Conservation (phyloP, 2,888 invertebrate species). For the Rhagophthalmus giganteus region DNA sequence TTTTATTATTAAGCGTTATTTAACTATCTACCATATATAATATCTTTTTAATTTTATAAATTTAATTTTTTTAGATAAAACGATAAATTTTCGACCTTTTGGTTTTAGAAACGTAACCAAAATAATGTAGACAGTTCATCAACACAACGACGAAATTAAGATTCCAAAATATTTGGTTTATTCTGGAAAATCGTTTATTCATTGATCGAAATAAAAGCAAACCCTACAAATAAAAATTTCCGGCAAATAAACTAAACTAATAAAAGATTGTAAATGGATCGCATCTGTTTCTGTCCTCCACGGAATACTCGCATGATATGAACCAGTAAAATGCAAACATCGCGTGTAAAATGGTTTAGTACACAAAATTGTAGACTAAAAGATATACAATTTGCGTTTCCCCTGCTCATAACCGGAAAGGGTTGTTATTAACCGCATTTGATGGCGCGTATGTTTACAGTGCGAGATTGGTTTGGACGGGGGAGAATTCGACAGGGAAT, state of each 20-base stretch:
- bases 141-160: too few relatives aligned
- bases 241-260: slow-evolving; percentile 15
- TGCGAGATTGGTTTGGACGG: slow-evolving; percentile 24
- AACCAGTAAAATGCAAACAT: slow-evolving; percentile 48
- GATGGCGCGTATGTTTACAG: slow-evolving; percentile 29
- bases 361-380: slow-evolving; percentile 44
- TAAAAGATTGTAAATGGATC: slow-evolving; percentile 38
- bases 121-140: too few relatives aligned
- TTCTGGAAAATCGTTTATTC: too few relatives aligned
- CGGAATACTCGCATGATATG: slow-evolving; percentile 35
- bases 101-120: too few relatives aligned
- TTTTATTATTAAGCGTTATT: slow-evolving; percentile 3
- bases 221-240: slow-evolving; percentile 25
- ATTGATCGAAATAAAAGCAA: too few relatives aligned
- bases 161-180: too few relatives aligned
- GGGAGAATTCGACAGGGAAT: slow-evolving; percentile 24
- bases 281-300: slow-evolving; percentile 38
- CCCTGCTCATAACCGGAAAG: slow-evolving; percentile 33
- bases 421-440: slow-evolving; percentile 31
- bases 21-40: too few relatives aligned
- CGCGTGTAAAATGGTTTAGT: slow-evolving; percentile 48
- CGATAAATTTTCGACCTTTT: too few relatives aligned
- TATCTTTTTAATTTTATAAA: too few relatives aligned
- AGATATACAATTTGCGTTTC: slow-evolving; percentile 43
- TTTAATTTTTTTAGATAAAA: too few relatives aligned